Evolutionary conservation across 2,113 vertebrate species (phyloP).

Genomic region (Ardeotis arabs): DNA sequence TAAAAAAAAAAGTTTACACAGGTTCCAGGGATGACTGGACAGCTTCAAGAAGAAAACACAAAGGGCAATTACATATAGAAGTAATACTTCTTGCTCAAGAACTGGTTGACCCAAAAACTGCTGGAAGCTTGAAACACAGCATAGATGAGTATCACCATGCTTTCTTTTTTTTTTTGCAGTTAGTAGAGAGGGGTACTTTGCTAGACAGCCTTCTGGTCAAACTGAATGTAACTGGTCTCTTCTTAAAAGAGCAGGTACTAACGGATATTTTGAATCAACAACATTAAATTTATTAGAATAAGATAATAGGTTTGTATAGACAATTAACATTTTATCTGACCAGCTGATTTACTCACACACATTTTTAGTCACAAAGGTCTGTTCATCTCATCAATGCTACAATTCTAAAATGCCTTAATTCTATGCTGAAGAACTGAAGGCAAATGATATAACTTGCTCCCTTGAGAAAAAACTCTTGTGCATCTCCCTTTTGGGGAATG

Average conservation of each 20-base stretch:
- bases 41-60: not conserved
- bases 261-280: not conserved
- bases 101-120: not conserved
- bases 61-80: not conserved
- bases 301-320: not conserved
- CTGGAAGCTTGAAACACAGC: not conserved
- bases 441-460: not conserved
- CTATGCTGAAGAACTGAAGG: not conserved
- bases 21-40: not conserved
- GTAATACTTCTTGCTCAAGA: not conserved
- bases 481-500: not conserved
- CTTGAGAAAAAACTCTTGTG: not conserved
- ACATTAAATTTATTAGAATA: not conserved
- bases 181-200: not conserved
- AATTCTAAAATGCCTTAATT: not conserved
- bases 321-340: not conserved
- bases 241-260: not conserved
- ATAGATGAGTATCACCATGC: not conserved
- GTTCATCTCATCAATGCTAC: not conserved
- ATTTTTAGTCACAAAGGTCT: not conserved
- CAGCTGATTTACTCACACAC: accelerated
- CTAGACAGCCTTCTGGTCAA: not conserved
- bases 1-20: not conserved
- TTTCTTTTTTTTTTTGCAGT: not conserved
- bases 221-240: not conserved